phyloP scores from a whole-genome alignment of 2,888 invertebrate species.

The Siphlonurus alternatus region DNA sequence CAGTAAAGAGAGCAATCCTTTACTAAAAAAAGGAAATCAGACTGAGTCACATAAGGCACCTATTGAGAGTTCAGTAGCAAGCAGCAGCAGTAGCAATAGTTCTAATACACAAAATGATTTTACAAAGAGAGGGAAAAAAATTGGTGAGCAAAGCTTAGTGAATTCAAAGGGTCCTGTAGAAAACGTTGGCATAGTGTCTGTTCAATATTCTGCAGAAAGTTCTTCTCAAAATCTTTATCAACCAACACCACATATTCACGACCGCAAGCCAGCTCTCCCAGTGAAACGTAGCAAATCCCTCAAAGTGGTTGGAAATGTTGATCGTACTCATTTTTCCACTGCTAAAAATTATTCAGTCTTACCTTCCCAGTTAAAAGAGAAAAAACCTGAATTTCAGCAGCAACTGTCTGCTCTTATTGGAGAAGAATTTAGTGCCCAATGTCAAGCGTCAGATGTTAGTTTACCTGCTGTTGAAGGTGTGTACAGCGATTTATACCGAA shows the following conservation, averaged over 20 bases:
- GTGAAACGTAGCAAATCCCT: constrained; percentile 27
- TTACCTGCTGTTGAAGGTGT: not conserved
- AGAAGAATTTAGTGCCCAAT: not conserved
- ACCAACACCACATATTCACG: not conserved
- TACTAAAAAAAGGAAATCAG: not conserved
- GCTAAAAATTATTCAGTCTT: constrained; percentile 7
- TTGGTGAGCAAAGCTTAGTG: not conserved
- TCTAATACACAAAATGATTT: not conserved
- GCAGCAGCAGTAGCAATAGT: not conserved
- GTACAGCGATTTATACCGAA: not conserved
- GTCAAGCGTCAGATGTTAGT: too few relatives aligned
- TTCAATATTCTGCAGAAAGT: not conserved
- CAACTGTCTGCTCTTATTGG: not conserved
- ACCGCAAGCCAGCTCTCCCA: constrained; percentile 19
- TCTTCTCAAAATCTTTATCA: not conserved
- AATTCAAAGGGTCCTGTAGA: not conserved
- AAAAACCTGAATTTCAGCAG: constrained; percentile 1
- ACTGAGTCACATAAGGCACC: not conserved
- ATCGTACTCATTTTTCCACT: constrained; percentile 15
- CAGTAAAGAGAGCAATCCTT: not conserved
- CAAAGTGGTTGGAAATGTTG: constrained; percentile 18
- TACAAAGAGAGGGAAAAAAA: not conserved
- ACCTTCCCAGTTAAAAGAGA: constrained; percentile 9
- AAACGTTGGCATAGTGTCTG: too few relatives aligned
- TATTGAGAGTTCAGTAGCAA: constrained; percentile 2